Percentiles rank a stretch among this genome's conserved stretches.
Evolutionary conservation across 2,888 invertebrate genomes (phyloP).

Genomic region (Lasius platythorax): DNA sequence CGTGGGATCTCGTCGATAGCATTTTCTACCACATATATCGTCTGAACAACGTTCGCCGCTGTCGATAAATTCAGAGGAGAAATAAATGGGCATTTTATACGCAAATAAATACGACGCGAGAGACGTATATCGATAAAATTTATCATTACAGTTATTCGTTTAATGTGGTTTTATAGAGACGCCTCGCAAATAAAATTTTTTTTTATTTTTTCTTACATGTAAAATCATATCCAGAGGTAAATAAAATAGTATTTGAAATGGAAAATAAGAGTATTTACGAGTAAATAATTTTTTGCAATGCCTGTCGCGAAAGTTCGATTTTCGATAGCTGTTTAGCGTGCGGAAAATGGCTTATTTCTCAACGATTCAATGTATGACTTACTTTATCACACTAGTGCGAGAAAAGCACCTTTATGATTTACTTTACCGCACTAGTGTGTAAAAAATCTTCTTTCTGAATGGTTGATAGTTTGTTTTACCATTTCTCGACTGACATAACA

Average conservation of each 20-base stretch:
- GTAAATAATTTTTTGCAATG: neutral
- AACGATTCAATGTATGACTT: too few relatives aligned
- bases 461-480: too few relatives aligned
- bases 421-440: too few relatives aligned
- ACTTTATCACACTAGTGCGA: too few relatives aligned
- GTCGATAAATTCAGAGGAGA: neutral
- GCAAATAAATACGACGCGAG: constrained; percentile 7
- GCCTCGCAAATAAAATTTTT: neutral
- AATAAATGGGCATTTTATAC: constrained; percentile 19
- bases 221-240: neutral
- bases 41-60: neutral
- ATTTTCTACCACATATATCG: constrained; percentile 5
- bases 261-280: neutral
- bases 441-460: too few relatives aligned
- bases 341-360: too few relatives aligned
- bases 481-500: too few relatives aligned
- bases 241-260: neutral
- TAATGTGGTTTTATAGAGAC: neutral
- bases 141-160: constrained; percentile 1
- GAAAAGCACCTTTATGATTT: too few relatives aligned
- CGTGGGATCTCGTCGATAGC: constrained; percentile 5
- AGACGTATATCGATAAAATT: neutral
- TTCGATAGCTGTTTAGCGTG: too few relatives aligned
- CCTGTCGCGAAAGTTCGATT: too few relatives aligned
- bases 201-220: neutral